These are phyloP conservation scores for Pantelozetes paolii DNA, from an alignment of 2,888 invertebrate genomes.

Conservation along the genomic window DNA sequence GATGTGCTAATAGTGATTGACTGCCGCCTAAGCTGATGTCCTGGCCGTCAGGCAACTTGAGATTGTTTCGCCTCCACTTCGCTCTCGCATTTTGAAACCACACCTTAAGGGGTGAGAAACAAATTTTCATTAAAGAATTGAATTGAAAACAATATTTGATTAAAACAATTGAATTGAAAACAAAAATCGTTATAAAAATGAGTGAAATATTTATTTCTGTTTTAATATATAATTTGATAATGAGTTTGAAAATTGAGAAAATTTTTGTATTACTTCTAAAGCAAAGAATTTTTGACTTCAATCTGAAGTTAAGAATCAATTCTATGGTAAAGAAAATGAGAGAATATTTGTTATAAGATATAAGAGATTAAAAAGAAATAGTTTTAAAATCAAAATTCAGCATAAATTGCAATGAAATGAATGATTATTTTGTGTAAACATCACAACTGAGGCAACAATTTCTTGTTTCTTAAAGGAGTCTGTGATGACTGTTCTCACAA, in stretches of 20 bases:
- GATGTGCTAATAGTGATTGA: slow-evolving; percentile 34
- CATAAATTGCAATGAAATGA: neutral
- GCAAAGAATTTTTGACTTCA: neutral
- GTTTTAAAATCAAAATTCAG: neutral
- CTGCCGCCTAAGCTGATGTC: slow-evolving; percentile 30
- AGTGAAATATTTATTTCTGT: too few relatives aligned
- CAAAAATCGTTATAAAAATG: too few relatives aligned
- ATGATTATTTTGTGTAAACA: slow-evolving; percentile 25
- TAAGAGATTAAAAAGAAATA: neutral
- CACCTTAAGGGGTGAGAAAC: too few relatives aligned
- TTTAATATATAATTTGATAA: neutral
- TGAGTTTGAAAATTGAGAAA: neutral
- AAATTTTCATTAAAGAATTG: too few relatives aligned
- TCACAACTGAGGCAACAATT: neutral
- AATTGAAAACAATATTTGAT: too few relatives aligned
- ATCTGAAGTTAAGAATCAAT: neutral
- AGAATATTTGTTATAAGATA: neutral
- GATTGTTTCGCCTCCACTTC: slow-evolving; percentile 86
- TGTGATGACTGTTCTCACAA: neutral
- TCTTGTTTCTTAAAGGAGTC: neutral
- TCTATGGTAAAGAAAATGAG: neutral
- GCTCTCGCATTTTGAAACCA: slow-evolving; percentile 99
- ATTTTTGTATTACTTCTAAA: neutral
- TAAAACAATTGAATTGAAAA: neutral
- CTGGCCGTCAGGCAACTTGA: slow-evolving; percentile 42